Base-by-base conservation (phyloP, 2,113 vertebrate species). In the Brachypodius melanocephalos region DNA sequence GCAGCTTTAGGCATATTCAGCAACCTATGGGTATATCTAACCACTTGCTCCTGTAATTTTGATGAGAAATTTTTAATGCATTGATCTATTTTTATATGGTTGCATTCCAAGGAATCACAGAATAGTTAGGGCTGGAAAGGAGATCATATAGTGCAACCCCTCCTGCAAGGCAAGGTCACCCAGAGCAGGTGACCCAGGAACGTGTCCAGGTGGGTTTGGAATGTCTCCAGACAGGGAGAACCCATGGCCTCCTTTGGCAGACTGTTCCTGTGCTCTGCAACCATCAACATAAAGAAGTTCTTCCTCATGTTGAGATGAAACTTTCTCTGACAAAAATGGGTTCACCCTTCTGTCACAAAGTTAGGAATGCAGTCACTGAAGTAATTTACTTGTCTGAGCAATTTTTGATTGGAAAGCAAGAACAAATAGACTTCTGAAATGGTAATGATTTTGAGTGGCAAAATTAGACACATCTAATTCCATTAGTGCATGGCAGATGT, bases 271-370 rank as follows among this genome's bases (percentile, higher is more conserved):
- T 2, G 6, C n/a, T 61, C 61, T 75, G 34, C 2, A 1, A 36
- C 20, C 2, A n/a, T 59, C 20, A 34, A 3, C 0, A 0, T 17
- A 52, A 59, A 32, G 4, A 73, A 52, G 17, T 31, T 61, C 57
- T 66, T 54, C 20, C 40, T 68, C 25, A 22, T 32, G 45, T 7
- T 80, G 43, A 26, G 15, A 18, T 45, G 32, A 38, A 73, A 29
- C 16, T 51, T 52, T 7, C 19, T 54, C 7, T 63, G 48, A 48
- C 18, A 80, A 40, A 68, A 67, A 73, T 71, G 15, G 29, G 8
- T 29, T 86, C 20, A 16, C 6, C 15, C 11, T 57, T 68, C 28
- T 52, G 18, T 75, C 54, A 79, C 45, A 22, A 57, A 69, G 46
- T 68, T 62, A 65, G 25, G 25, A 91, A 89, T 83, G 20, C 26